Conservation (phyloP, 2,113 vertebrate genomes). For the Neodon shergylaensis region DNA sequence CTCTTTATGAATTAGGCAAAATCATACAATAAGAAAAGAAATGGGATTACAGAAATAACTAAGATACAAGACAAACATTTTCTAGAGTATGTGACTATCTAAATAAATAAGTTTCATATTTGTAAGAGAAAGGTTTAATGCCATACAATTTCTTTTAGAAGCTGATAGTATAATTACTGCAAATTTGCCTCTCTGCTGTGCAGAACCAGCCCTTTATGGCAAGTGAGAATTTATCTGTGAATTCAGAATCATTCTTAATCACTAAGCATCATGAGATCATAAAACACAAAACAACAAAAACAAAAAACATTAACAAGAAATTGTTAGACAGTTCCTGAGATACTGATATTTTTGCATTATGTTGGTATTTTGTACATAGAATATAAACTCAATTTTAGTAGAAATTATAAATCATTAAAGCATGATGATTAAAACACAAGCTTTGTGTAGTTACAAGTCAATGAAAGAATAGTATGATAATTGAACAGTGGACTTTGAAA, state of each 20-base stretch:
- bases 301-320: not conserved
- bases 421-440: not conserved
- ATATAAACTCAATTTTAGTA: not conserved
- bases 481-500: slow-evolving; percentile 53
- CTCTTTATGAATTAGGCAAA: not conserved
- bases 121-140: not conserved
- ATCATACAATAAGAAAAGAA: not conserved
- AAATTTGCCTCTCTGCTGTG: no score
- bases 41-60: not conserved
- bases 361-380: not conserved
- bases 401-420: not conserved
- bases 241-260: not conserved
- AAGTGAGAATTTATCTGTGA: not conserved
- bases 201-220: fast-evolving
- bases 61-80: not conserved
- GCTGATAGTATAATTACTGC: fast-evolving
- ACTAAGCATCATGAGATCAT: not conserved
- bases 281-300: not conserved
- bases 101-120: not conserved
- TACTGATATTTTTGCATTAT: not conserved
- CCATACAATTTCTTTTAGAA: not conserved
- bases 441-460: slow-evolving; percentile 33
- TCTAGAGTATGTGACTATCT: not conserved
- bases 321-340: not conserved
- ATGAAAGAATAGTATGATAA: slow-evolving; percentile 47